phyloP scores from a whole-genome alignment of 2,113 vertebrate genomes.

The Saguinus midas region DNA sequence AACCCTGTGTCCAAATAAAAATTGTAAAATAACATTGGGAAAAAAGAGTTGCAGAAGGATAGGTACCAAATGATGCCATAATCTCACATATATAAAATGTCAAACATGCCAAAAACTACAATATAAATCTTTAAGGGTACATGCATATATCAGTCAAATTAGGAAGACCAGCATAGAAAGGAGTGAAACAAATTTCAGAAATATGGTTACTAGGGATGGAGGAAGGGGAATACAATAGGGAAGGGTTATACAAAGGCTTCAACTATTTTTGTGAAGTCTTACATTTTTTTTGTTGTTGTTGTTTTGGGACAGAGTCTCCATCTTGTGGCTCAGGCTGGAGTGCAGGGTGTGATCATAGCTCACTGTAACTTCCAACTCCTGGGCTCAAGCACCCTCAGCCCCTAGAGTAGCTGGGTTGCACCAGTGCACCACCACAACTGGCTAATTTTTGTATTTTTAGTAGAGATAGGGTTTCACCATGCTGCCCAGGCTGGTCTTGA shows the following conservation, averaged over 20 bases:
- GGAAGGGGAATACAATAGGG: not conserved
- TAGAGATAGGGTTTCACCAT: too few species aligned
- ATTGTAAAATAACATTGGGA: too few species aligned
- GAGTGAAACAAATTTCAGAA: not conserved
- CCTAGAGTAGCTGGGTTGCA: too few species aligned
- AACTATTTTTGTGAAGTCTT: not conserved
- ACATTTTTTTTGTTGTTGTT: not conserved
- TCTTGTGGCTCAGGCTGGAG: too few species aligned
- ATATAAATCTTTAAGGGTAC: not conserved
- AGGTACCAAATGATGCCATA: not conserved
- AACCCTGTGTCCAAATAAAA: too few species aligned
- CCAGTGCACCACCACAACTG: too few species aligned
- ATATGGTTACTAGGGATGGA: not conserved
- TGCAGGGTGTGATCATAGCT: too few species aligned
- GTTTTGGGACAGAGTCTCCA: too few species aligned
- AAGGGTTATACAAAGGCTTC: not conserved
- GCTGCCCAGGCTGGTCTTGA: too few species aligned
- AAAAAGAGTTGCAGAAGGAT: not conserved
- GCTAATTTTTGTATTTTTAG: too few species aligned
- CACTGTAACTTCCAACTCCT: too few species aligned
- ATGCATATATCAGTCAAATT: not conserved
- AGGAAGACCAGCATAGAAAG: not conserved
- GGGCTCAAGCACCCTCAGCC: too few species aligned
- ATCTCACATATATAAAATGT: not conserved
- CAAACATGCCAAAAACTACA: not conserved